These are phyloP conservation scores for Pagetopsis macropterus DNA, from an alignment of 2,797 vertebrate genomes.

Conservation along the genomic window DNA sequence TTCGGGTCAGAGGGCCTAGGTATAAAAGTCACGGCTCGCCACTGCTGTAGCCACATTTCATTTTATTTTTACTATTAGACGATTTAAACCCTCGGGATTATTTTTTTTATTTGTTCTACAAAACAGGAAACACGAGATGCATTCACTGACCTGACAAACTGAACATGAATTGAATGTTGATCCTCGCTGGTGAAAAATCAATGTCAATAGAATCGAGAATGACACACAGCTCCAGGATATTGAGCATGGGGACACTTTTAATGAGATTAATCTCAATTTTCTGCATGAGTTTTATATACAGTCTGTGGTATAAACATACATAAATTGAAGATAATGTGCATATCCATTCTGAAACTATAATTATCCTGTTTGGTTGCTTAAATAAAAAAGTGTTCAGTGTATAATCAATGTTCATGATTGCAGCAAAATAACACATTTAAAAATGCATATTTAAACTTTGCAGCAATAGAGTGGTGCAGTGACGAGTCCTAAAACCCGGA, in stretches of 20 bases:
- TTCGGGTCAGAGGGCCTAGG: too few species aligned
- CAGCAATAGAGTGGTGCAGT: too few species aligned
- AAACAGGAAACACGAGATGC: not conserved
- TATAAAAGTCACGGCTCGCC: too few species aligned
- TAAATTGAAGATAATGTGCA: not conserved
- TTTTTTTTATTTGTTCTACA: not conserved
- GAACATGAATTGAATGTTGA: constrained; percentile 30
- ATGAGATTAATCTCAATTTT: constrained; percentile 5
- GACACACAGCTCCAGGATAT: constrained; percentile 6
- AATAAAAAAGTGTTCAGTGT: not conserved
- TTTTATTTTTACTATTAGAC: too few species aligned
- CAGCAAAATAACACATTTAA: too few species aligned
- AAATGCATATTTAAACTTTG: too few species aligned
- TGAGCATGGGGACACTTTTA: constrained; percentile 35
- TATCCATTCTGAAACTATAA: not conserved
- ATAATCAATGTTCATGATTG: too few species aligned
- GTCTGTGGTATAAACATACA: too few species aligned
- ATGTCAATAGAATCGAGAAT: constrained; percentile 20
- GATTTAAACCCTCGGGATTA: too few species aligned
- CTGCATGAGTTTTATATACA: not conserved
- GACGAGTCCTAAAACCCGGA: too few species aligned
- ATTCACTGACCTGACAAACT: constrained; percentile 5
- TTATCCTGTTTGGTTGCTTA: not conserved
- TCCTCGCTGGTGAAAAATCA: constrained; percentile 28
- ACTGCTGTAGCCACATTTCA: too few species aligned